These are phyloP conservation scores for Staurois parvus DNA, from an alignment of 2,797 vertebrate species.

Conservation along the genomic window DNA sequence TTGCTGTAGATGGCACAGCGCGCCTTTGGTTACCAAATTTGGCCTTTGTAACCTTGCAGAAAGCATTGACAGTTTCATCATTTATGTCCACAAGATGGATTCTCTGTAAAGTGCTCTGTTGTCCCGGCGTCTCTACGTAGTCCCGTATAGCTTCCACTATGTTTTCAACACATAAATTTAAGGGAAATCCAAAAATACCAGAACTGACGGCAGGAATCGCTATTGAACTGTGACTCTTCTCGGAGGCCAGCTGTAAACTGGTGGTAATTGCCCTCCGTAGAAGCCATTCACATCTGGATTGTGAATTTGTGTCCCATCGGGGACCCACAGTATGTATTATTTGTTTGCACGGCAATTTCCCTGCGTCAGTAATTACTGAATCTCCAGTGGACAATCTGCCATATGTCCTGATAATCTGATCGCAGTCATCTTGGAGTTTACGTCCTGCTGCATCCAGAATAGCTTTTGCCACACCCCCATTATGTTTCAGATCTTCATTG, in stretches of 20 bases:
- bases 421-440: conserved; percentile 76
- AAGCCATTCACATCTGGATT: rapidly evolving
- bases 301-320: conserved; percentile 65
- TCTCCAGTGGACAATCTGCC: conserved; percentile 71
- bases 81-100: conserved; percentile 77
- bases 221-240: conserved; percentile 69
- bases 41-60: conserved; percentile 70
- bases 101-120: conserved; percentile 48
- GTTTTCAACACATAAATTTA: conserved; percentile 50
- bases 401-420: conserved; percentile 61
- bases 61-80: conserved; percentile 60
- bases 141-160: conserved; percentile 79
- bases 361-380: conserved; percentile 69
- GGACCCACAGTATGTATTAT: conserved; percentile 89
- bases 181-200: conserved; percentile 83
- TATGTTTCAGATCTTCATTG: conserved; percentile 81
- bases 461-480: conserved; percentile 75
- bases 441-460: conserved; percentile 80
- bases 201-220: conserved; percentile 86
- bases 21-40: conserved; percentile 64
- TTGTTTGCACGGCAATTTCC: conserved; percentile 78
- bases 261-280: conserved; percentile 73
- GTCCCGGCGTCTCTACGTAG: conserved; percentile 70
- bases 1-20: not conserved
- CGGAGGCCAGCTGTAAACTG: conserved; percentile 75